Percentiles rank a stretch among this genome's conserved stretches.
Conservation (phyloP, 2,797 vertebrate species). For the Fratercula arctica region DNA sequence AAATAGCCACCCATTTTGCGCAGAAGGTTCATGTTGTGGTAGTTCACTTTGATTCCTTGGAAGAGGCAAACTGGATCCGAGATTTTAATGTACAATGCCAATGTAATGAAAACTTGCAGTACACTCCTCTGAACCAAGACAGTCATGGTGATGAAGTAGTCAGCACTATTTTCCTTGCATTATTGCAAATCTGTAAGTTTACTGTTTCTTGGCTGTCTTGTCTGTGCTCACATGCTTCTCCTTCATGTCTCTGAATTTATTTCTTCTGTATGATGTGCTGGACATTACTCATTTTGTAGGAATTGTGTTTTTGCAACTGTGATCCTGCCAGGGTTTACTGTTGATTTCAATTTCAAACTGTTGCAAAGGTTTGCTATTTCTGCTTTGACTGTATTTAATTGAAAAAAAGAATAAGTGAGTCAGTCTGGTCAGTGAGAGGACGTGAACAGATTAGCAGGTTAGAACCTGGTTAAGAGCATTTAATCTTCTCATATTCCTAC, state of each 20-base stretch:
- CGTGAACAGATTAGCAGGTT: neutral
- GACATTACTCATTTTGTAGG: constrained; percentile 38
- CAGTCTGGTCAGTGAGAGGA: neutral
- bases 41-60: neutral
- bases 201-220: neutral
- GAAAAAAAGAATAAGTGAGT: neutral
- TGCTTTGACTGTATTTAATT: neutral
- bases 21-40: constrained; percentile 33
- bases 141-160: neutral
- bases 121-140: neutral
- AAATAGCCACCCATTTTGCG: neutral
- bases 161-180: neutral
- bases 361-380: neutral
- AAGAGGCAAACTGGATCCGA: constrained; percentile 7
- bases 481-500: neutral
- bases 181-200: neutral
- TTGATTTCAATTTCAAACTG: constrained; percentile 3
- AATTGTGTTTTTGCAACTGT: neutral
- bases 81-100: neutral
- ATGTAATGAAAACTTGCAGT: neutral
- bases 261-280: neutral
- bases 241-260: constrained; percentile 50
- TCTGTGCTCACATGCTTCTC: neutral
- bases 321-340: constrained; percentile 32
- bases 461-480: neutral